Evolutionary conservation across 2,797 vertebrate genomes (phyloP).

Genomic region (Thunnus albacares): DNA sequence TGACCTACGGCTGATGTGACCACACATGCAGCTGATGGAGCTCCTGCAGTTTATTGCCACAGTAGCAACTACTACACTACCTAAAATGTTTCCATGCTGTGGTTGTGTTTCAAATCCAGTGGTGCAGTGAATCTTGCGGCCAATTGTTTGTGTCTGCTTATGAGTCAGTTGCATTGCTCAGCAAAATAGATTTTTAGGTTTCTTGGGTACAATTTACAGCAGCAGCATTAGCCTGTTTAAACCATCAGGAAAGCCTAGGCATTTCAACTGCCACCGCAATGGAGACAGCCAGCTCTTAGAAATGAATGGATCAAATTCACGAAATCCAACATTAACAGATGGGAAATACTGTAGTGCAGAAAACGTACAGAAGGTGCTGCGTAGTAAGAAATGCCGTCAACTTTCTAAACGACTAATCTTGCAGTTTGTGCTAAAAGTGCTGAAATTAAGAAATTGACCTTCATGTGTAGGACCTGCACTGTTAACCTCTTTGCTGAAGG

Average conservation of each 20-base stretch:
- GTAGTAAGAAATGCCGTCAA: constrained; percentile 1
- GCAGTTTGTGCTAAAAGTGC: background rate
- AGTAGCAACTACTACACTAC: constrained; percentile 34
- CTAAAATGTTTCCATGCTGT: constrained; percentile 66
- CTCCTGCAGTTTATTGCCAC: constrained; percentile 47
- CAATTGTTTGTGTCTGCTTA: constrained; percentile 53
- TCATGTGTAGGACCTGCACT: constrained; percentile 6
- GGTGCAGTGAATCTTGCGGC: constrained; percentile 18
- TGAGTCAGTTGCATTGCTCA: constrained; percentile 26
- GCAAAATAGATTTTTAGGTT: constrained; percentile 56
- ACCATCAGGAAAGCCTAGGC: constrained; percentile 61
- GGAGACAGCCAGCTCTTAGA: constrained; percentile 45
- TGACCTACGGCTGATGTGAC: constrained; percentile 58
- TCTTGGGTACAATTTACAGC: constrained; percentile 56
- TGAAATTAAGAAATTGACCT: constrained; percentile 28
- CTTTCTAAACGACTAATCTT: constrained; percentile 1
- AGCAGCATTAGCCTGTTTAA: constrained; percentile 66
- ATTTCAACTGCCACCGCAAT: constrained; percentile 55
- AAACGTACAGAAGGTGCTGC: constrained; percentile 7
- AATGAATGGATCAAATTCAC: constrained; percentile 61
- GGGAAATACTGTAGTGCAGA: constrained; percentile 26
- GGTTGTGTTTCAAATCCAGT: constrained; percentile 61
- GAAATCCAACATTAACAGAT: constrained; percentile 51
- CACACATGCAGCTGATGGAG: constrained; percentile 61
- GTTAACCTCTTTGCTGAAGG: constrained; percentile 45